These are phyloP conservation scores for Anastrepha ludens DNA, from an alignment of 1,140 invertebrate species.

Conservation along the genomic window DNA sequence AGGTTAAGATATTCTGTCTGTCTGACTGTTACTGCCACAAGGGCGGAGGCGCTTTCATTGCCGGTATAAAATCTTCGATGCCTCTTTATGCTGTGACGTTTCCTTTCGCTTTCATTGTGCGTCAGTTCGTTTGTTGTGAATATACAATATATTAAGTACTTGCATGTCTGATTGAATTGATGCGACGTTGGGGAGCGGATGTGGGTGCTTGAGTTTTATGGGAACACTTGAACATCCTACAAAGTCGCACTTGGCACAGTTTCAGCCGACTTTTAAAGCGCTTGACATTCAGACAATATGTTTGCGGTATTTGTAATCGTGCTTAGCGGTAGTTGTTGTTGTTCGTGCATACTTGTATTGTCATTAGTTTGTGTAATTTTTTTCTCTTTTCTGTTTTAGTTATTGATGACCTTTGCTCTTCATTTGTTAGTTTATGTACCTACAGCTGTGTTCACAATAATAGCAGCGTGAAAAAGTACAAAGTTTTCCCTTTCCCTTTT, in stretches of 20 bases:
- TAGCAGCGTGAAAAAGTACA: no score
- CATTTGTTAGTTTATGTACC: not conserved
- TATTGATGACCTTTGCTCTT: not conserved
- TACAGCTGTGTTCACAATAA: no score
- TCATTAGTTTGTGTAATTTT: not conserved
- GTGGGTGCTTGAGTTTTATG: not conserved
- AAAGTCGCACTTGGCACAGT: not conserved
- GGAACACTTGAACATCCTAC: not conserved
- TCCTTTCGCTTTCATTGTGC: not conserved
- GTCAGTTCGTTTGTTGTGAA: not conserved
- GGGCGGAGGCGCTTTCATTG: not conserved
- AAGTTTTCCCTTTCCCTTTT: no score
- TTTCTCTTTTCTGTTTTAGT: not conserved
- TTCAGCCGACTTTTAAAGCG: not conserved
- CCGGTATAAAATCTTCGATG: not conserved
- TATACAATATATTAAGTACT: not conserved
- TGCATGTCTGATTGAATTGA: not conserved
- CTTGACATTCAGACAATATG: not conserved
- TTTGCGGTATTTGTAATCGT: not conserved
- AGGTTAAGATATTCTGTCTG: constrained; percentile 35
- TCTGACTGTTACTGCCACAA: constrained; percentile 23
- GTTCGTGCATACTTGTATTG: not conserved
- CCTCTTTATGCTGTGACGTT: not conserved
- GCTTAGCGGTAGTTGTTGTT: not conserved
- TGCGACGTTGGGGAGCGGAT: not conserved